Evolutionary conservation across 1,140 invertebrate genomes (phyloP), one percentile per base, ranked within the genome.

Genomic region (Eciton burchellii): DNA sequence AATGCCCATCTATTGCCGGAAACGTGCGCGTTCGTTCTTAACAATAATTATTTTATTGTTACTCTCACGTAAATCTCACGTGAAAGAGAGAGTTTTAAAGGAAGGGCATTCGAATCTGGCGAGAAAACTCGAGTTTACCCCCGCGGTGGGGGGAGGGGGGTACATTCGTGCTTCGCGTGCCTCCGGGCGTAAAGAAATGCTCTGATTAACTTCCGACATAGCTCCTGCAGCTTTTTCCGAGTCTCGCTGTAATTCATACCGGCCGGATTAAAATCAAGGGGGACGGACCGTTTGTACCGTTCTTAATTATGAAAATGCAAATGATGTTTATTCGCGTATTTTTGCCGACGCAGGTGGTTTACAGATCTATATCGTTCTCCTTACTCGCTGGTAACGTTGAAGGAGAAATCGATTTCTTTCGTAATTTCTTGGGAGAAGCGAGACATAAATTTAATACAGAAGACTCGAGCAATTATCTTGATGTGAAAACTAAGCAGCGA

Each of bases 171-270:
- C 82, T 73, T 85, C 81, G 85, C 84, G 84, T 84, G 84, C 87
- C 71, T 74, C 72, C 77, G 68, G 62, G 84, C 85, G 85, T 87
- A 88, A 90, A 91, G 86, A 90, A 90, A 87, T 89, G 85, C 86
- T 87, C 86, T 89, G 89, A 90, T 90, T 90, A 90, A 90, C 86
- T 90, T 89, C 82, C 85, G 73, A 83, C 68, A 72, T 54, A 41
- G 29, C 77, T 81, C 68, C 56, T 73, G 68, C 14, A 81, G 65
- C 77, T 81, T 81, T 81, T 81, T 81, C 68, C 41, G 26, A 9
- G 70, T 41, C 57, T 66, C 63, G 45, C 54, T 19, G 79, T 59
- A 59, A 82, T 47, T 56, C 71, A 74, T 66, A 19, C 43, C 81
- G 43, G 81, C 21, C 54, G 79, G 66, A 89, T 87, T 87, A 89